Evolutionary conservation across 2,113 vertebrate genomes (phyloP).

Genomic region (Hippolais icterina): DNA sequence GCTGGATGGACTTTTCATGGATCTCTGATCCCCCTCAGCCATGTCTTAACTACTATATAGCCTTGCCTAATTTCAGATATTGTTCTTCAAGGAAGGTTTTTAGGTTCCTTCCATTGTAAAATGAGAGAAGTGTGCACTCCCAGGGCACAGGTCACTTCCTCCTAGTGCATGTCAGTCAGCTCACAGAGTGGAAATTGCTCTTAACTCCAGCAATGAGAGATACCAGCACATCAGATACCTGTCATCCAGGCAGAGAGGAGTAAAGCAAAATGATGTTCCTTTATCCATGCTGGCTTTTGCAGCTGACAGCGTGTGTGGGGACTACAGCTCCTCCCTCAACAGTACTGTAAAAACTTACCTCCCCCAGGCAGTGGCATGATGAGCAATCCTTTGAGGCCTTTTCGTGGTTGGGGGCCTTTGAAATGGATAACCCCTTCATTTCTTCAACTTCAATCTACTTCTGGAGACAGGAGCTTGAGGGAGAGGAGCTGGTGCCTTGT

Average conservation of each 20-base stretch:
- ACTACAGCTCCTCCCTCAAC: not conserved
- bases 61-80: not conserved
- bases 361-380: not conserved
- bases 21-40: not conserved
- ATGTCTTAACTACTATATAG: fast-evolving
- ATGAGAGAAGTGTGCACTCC: not conserved
- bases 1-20: not conserved
- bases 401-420: not conserved
- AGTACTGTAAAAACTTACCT: fast-evolving
- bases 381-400: not conserved
- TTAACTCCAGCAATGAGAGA: not conserved
- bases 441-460: not conserved
- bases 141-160: not conserved
- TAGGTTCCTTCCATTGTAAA: not conserved
- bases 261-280: not conserved
- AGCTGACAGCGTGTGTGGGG: not conserved
- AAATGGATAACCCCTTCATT: not conserved
- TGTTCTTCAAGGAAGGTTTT: not conserved
- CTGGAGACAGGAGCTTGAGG: not conserved
- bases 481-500: not conserved
- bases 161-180: not conserved
- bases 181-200: not conserved
- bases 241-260: not conserved
- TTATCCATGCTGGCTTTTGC: not conserved
- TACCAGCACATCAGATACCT: not conserved